Conservation (phyloP, 2,113 vertebrate genomes). For the Helogale parvula region DNA sequence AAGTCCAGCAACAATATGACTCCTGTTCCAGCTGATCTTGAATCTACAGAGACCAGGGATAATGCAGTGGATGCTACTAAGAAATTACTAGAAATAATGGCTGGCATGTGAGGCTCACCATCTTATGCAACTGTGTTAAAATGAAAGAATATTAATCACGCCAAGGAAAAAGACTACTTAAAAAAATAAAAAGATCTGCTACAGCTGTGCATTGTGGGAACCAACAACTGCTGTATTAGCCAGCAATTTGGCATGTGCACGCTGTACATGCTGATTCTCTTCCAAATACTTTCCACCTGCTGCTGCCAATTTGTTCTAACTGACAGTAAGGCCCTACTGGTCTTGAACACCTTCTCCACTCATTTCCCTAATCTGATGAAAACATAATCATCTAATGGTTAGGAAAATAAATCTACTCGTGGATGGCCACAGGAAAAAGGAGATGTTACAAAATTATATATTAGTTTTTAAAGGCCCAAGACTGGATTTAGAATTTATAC, state of each 20-base stretch:
- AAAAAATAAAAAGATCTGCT: background rate
- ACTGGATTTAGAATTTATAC: background rate
- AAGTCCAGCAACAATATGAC: background rate
- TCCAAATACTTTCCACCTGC: background rate
- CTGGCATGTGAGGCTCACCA: background rate
- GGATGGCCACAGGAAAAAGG: background rate
- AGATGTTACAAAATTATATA: conserved; percentile 39
- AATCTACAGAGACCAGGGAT: background rate
- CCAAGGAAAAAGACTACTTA: background rate
- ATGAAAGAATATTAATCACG: background rate
- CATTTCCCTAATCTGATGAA: background rate
- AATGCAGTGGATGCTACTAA: background rate
- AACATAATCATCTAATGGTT: background rate
- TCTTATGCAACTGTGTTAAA: background rate
- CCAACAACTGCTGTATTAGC: background rate
- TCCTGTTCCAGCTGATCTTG: background rate
- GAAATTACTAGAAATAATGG: background rate
- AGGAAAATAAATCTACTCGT: background rate
- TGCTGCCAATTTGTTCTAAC: background rate
- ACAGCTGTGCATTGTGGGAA: background rate
- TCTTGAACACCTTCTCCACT: background rate
- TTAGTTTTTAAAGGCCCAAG: background rate
- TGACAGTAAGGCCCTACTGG: background rate
- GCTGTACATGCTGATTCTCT: background rate
- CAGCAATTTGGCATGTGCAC: background rate